These are phyloP conservation scores for Ailuropoda melanoleuca DNA, from an alignment of 2,113 vertebrate species.

Conservation along the genomic window DNA sequence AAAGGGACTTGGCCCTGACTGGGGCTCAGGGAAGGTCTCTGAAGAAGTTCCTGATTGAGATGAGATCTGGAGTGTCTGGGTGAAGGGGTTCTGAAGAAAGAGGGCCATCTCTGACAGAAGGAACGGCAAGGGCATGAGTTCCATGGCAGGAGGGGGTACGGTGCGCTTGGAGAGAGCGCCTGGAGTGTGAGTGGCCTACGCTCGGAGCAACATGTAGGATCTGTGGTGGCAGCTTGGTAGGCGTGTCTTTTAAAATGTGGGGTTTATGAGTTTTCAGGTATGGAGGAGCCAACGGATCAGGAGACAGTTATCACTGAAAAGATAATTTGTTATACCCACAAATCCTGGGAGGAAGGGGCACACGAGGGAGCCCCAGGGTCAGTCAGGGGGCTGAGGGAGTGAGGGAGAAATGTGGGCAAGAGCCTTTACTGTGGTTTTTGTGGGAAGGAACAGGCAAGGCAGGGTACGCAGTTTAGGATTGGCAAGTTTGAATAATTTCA, in stretches of 20 bases:
- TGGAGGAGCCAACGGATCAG: background rate
- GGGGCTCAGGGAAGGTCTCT: background rate
- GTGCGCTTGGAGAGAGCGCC: background rate
- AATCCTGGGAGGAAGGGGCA: background rate
- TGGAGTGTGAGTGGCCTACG: too few relatives aligned
- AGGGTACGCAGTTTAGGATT: background rate
- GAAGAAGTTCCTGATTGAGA: background rate
- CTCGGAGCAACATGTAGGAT: background rate
- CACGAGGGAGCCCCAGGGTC: fast-evolving
- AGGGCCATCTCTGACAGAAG: background rate
- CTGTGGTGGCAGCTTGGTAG: fast-evolving
- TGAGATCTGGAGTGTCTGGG: background rate
- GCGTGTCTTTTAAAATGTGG: background rate
- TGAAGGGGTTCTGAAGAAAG: background rate
- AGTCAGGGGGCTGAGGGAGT: background rate
- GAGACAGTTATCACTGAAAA: background rate
- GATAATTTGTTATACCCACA: background rate
- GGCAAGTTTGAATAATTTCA: background rate
- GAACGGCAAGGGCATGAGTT: background rate
- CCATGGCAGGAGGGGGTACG: fast-evolving
- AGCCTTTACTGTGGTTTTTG: background rate
- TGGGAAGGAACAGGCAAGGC: background rate
- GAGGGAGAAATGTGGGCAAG: background rate
- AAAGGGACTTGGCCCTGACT: background rate
- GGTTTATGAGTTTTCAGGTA: background rate